phyloP scores from a whole-genome alignment of 1,140 invertebrate genomes.

The Bathynomus jamesi region DNA sequence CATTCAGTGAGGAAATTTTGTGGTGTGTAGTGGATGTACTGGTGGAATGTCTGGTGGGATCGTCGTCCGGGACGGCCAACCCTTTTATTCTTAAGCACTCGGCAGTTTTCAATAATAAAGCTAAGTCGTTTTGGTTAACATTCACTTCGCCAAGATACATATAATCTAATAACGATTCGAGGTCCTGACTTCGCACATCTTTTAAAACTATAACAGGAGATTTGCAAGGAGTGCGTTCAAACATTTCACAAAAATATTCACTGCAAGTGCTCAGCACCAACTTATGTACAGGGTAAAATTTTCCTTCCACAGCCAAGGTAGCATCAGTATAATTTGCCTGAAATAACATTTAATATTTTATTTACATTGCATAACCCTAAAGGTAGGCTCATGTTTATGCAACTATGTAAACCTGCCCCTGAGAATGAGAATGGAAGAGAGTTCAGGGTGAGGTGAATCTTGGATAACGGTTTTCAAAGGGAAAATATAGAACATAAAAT shows the following conservation, averaged over 20 bases:
- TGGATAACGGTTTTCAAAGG: too few species aligned
- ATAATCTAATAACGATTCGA: neutral
- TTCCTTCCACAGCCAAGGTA: neutral
- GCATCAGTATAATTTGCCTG: neutral
- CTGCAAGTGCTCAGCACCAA: neutral
- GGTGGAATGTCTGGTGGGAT: neutral
- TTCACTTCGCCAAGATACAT: neutral
- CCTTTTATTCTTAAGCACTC: neutral
- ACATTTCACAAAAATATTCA: neutral
- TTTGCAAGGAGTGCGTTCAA: neutral
- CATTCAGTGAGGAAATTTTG: neutral
- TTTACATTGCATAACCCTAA: too few species aligned
- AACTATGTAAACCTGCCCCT: too few species aligned
- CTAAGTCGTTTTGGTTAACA: neutral
- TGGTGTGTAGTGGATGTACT: neutral
- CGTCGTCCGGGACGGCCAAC: neutral
- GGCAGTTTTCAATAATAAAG: neutral
- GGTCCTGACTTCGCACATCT: neutral
- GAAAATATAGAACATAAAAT: too few species aligned
- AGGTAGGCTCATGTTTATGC: too few species aligned
- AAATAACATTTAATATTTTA: too few species aligned
- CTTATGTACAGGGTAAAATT: neutral
- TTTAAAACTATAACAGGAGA: neutral
- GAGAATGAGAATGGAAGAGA: too few species aligned
- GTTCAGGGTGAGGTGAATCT: too few species aligned